Percentiles rank a stretch among this genome's conserved stretches.
Conservation (phyloP, 2,797 vertebrate species). For the Myotis findleyi region DNA sequence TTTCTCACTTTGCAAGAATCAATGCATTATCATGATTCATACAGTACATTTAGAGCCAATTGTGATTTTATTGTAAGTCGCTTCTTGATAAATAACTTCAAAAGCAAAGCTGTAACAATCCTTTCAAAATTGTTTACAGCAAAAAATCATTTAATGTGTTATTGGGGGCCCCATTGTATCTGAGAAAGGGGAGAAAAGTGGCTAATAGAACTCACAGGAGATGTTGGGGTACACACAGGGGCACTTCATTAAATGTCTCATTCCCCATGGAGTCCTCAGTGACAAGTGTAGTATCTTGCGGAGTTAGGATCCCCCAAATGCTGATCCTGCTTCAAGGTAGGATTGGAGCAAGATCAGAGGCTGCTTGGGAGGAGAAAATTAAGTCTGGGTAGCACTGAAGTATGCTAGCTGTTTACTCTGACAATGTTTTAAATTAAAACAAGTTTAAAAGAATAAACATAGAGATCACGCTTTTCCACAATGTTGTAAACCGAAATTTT, state of each 20-base stretch:
- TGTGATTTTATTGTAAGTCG: slow-evolving; percentile 40
- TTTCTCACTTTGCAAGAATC: slow-evolving; percentile 39
- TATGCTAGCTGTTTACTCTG: slow-evolving; percentile 14
- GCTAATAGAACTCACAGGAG: background rate
- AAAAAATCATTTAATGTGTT: slow-evolving; percentile 8
- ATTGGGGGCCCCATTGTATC: background rate
- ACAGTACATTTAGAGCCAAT: background rate
- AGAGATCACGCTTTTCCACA: background rate
- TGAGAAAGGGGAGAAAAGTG: background rate
- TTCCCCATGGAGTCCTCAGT: background rate
- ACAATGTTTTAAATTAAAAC: slow-evolving; percentile 15
- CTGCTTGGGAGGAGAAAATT: background rate
- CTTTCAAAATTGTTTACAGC: slow-evolving; percentile 34
- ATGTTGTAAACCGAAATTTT: slow-evolving; percentile 47
- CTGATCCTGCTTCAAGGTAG: background rate
- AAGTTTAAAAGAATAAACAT: slow-evolving; percentile 40
- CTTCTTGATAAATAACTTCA: slow-evolving; percentile 41
- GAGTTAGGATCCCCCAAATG: background rate
- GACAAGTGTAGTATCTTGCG: background rate
- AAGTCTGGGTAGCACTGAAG: background rate
- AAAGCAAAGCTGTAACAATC: slow-evolving; percentile 37
- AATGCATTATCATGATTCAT: slow-evolving; percentile 45
- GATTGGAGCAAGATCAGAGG: background rate
- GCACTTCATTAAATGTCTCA: background rate
- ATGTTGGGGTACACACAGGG: background rate